Percentiles rank a stretch among this genome's conserved stretches.
Conservation (phyloP, 2,113 vertebrate genomes). For the Ceratotherium simum region DNA sequence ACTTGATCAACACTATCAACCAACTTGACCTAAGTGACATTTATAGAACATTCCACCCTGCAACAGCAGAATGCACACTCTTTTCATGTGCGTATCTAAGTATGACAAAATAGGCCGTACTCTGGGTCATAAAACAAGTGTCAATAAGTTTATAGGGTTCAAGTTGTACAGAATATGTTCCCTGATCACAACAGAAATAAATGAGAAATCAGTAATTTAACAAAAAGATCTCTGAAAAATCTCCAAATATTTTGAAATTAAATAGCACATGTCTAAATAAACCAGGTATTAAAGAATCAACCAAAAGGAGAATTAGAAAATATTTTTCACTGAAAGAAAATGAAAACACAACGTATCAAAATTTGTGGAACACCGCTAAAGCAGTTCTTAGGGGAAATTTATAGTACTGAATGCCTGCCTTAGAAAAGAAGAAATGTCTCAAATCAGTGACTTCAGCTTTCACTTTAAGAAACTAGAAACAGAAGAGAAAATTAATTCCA, state of each 20-base stretch:
- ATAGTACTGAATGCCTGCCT: neutral
- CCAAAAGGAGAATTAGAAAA: constrained; percentile 25
- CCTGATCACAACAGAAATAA: neutral
- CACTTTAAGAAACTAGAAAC: neutral
- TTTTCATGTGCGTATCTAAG: neutral
- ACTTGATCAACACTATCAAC: neutral
- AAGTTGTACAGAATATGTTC: neutral
- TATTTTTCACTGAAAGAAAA: constrained; percentile 40
- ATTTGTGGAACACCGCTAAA: neutral
- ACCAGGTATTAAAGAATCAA: constrained; percentile 15
- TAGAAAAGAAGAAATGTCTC: neutral
- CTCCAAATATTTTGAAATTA: constrained; percentile 55
- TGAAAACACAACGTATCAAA: constrained; percentile 4
- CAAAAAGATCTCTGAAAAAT: constrained; percentile 42
- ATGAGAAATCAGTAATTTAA: neutral
- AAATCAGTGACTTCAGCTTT: neutral
- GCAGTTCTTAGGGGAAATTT: neutral
- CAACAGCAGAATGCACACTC: fast-evolving
- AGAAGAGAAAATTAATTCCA: constrained; percentile 31
- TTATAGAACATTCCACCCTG: neutral
- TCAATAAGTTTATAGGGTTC: neutral
- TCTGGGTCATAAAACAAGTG: neutral
- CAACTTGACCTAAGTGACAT: neutral
- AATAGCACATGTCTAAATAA: constrained; percentile 49
- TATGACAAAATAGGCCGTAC: neutral